Conservation (phyloP, 1,140 invertebrate species). For the Ridgeia piscesae region DNA sequence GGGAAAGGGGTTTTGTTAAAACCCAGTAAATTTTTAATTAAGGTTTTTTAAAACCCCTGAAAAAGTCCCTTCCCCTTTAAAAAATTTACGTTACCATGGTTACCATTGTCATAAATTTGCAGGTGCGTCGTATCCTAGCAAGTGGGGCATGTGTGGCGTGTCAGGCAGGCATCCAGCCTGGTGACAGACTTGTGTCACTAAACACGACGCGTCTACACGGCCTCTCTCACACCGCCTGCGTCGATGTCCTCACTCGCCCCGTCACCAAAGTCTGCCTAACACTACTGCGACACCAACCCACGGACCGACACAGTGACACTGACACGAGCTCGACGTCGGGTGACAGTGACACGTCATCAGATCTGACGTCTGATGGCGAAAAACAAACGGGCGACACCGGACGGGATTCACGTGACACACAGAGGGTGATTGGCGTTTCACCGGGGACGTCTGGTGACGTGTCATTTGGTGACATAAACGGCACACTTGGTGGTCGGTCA, state of each 20-base stretch:
- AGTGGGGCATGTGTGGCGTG: constrained; percentile 35
- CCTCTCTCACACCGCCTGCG: constrained; percentile 80
- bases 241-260: constrained; percentile 78
- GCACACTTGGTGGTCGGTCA: neutral
- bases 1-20: too few species aligned
- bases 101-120: constrained; percentile 24
- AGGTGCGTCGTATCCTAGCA: constrained; percentile 35
- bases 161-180: constrained; percentile 44
- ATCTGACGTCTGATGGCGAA: neutral
- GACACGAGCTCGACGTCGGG: neutral
- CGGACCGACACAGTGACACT: constrained; percentile 11
- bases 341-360: neutral
- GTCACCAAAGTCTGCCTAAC: constrained; percentile 28
- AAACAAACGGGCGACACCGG: neutral
- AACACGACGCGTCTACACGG: constrained; percentile 81
- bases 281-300: constrained; percentile 24
- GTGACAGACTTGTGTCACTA: constrained; percentile 83
- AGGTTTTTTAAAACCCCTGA: neutral
- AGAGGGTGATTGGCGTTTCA: neutral
- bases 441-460: neutral
- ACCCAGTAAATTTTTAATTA: too few species aligned
- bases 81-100: neutral
- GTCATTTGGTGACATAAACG: neutral
- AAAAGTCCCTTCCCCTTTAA: too few species aligned
- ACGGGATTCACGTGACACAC: neutral